Evolutionary conservation across 2,113 vertebrate species (phyloP).

Genomic region (Paramisgurnus dabryanus): DNA sequence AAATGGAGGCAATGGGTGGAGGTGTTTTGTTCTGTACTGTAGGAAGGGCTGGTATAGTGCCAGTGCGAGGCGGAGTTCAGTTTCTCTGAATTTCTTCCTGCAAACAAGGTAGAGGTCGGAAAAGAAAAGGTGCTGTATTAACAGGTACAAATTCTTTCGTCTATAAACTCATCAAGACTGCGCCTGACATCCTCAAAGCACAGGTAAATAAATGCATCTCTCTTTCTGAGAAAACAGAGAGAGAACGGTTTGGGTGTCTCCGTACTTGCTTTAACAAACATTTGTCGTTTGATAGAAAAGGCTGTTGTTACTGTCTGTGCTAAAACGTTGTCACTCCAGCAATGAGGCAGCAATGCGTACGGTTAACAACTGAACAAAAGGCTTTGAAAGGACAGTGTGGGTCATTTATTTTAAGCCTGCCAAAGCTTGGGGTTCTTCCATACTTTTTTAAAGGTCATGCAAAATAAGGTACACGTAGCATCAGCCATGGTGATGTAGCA

Average conservation of each 20-base stretch:
- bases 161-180: background rate
- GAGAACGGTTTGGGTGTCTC: background rate
- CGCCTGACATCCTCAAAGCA: constrained; percentile 19
- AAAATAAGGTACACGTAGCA: constrained; percentile 1
- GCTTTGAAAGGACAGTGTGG: constrained; percentile 13
- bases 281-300: background rate
- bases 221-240: background rate
- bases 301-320: background rate
- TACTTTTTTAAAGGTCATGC: constrained; percentile 11
- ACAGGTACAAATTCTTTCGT: background rate
- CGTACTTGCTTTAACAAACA: background rate
- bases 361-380: background rate
- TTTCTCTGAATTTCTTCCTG: constrained; percentile 49
- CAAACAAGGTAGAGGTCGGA: constrained; percentile 33
- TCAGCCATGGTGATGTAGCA: background rate
- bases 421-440: constrained; percentile 30
- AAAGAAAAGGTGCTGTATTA: constrained; percentile 2
- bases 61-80: constrained; percentile 49
- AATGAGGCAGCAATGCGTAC: background rate
- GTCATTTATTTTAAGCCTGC: constrained; percentile 52
- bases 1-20: background rate
- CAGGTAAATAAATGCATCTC: constrained; percentile 27
- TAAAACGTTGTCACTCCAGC: background rate
- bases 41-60: constrained; percentile 42
- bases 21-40: background rate